Conservation (phyloP, 2,888 invertebrate genomes). For the Acleris literana region DNA sequence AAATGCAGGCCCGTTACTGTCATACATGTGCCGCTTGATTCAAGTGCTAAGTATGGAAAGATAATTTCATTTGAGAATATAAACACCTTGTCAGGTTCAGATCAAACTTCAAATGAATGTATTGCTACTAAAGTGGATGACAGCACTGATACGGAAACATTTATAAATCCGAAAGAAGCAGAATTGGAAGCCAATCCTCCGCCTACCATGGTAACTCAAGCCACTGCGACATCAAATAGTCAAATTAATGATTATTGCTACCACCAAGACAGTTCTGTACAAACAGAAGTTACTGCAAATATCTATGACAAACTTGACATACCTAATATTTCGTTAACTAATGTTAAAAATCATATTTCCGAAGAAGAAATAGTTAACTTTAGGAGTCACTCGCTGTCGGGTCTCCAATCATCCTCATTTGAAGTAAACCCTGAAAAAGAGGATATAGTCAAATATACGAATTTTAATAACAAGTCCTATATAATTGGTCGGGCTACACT, state of each 20-base stretch:
- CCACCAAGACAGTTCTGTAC: conserved; percentile 46
- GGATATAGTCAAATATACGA: conserved; percentile 44
- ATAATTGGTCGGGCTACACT: conserved; percentile 69
- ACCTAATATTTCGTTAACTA: conserved; percentile 72
- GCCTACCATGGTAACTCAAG: conserved; percentile 48
- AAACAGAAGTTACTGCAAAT: conserved; percentile 52
- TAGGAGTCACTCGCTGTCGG: conserved; percentile 56
- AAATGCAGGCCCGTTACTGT: conserved; percentile 51
- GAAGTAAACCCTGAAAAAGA: conserved; percentile 48
- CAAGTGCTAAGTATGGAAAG: conserved; percentile 39
- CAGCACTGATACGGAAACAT: conserved; percentile 46
- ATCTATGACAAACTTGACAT: conserved; percentile 70
- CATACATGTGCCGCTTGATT: conserved; percentile 64
- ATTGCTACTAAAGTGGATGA: conserved; percentile 40
- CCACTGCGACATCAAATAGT: conserved; percentile 53
- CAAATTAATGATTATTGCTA: conserved; percentile 47
- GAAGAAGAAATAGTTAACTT: conserved; percentile 54
- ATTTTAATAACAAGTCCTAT: conserved; percentile 57
- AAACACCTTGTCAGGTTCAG: conserved; percentile 17
- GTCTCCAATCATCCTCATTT: conserved; percentile 53
- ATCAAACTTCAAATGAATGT: conserved; percentile 26
- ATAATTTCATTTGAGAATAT: conserved; percentile 27
- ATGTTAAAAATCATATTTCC: conserved; percentile 57
- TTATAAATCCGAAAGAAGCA: conserved; percentile 48
- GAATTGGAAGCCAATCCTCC: conserved; percentile 53